phyloP scores from a whole-genome alignment of 1,140 invertebrate genomes.

The Cotesia typhae region DNA sequence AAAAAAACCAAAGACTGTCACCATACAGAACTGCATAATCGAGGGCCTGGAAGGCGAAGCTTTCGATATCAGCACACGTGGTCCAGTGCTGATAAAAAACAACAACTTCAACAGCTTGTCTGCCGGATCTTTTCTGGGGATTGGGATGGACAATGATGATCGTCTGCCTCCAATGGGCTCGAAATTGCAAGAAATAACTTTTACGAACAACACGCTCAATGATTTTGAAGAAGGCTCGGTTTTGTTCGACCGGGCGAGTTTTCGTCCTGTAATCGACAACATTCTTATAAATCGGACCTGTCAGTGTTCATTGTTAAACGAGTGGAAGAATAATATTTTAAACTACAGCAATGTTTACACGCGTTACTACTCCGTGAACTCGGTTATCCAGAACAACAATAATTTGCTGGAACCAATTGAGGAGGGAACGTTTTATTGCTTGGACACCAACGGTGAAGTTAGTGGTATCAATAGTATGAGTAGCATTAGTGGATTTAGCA shows the following conservation, averaged over 20 bases:
- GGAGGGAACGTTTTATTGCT: conserved; percentile 55
- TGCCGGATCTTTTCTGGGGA: conserved; percentile 71
- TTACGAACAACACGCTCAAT: conserved; percentile 73
- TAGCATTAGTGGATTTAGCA: neutral
- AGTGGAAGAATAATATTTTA: conserved; percentile 61
- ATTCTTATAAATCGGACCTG: conserved; percentile 71
- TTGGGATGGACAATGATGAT: conserved; percentile 67
- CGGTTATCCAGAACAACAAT: conserved; percentile 30
- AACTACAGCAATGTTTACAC: conserved; percentile 59
- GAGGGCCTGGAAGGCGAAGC: conserved; percentile 71
- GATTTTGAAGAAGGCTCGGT: conserved; percentile 69
- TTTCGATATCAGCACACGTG: conserved; percentile 71
- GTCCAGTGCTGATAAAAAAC: conserved; percentile 73
- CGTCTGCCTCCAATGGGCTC: conserved; percentile 9
- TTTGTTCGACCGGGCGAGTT: conserved; percentile 67
- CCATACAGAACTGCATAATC: conserved; percentile 72
- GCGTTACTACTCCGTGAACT: conserved; percentile 44
- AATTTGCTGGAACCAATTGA: conserved; percentile 46
- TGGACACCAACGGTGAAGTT: conserved; percentile 39
- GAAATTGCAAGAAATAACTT: conserved; percentile 64
- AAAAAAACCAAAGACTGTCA: conserved; percentile 67
- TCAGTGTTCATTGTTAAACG: conserved; percentile 66
- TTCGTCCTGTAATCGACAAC: conserved; percentile 68
- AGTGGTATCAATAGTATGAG: too few species aligned
- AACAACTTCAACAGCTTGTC: conserved; percentile 70